Conservation (phyloP, 2,797 vertebrate species). For the Sebastes paucispinis region DNA sequence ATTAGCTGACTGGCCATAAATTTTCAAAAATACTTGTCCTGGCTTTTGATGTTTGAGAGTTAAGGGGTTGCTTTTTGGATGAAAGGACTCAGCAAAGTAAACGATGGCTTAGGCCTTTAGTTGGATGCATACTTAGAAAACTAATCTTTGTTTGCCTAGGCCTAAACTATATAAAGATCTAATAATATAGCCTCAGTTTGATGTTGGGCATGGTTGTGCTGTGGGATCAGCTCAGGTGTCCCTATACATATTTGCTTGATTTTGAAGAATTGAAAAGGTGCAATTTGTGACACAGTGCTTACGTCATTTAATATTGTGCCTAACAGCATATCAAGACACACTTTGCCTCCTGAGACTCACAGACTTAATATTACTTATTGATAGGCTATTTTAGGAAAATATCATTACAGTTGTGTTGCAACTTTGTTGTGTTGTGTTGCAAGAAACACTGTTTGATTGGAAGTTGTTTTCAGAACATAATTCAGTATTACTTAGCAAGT, state of each 20-base stretch:
- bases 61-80: slow-evolving; percentile 9
- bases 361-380: neutral
- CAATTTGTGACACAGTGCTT: neutral
- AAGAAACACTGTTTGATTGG: neutral
- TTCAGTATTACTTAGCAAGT: neutral
- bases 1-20: neutral
- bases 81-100: slow-evolving; percentile 26
- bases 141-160: slow-evolving; percentile 14
- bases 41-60: neutral
- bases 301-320: neutral
- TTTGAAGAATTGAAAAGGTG: neutral
- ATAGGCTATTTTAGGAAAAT: neutral
- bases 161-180: neutral
- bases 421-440: neutral
- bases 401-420: neutral
- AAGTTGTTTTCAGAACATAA: neutral
- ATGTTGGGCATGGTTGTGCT: neutral
- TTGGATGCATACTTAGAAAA: slow-evolving; percentile 11
- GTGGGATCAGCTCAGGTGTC: neutral
- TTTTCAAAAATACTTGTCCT: slow-evolving; percentile 15
- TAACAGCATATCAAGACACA: neutral
- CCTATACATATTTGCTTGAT: neutral
- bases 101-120: neutral
- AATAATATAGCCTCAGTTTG: neutral
- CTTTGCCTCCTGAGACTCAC: neutral